phyloP scores from a whole-genome alignment of 2,797 vertebrate species.

The Poeciliopsis turneri region DNA sequence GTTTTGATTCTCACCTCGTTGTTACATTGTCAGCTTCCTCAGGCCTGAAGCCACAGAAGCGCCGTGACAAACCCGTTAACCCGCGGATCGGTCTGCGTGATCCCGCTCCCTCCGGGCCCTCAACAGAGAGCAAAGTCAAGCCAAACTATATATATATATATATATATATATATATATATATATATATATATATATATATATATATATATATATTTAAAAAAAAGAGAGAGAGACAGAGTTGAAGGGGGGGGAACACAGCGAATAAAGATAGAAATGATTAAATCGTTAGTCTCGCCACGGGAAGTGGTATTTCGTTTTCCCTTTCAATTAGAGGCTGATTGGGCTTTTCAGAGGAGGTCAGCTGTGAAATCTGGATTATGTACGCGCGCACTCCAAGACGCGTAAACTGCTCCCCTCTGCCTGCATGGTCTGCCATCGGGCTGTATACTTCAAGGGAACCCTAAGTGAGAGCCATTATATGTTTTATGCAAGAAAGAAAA shows the following conservation, averaged over 20 bases:
- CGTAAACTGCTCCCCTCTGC: slow-evolving; percentile 27
- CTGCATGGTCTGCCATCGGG: not conserved
- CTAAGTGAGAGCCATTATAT: slow-evolving; percentile 13
- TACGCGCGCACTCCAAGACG: slow-evolving; percentile 78
- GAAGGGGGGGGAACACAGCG: slow-evolving; percentile 69
- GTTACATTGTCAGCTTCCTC: slow-evolving; percentile 42
- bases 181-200: no score
- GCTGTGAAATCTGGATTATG: slow-evolving; percentile 99
- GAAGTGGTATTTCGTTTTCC: slow-evolving; percentile 95
- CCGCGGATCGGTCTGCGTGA: slow-evolving; percentile 89
- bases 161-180: no score
- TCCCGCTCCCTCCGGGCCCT: slow-evolving; percentile 85
- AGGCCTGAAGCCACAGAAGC: slow-evolving; percentile 68
- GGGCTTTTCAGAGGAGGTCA: slow-evolving; percentile 99
- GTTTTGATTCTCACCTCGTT: slow-evolving; percentile 28
- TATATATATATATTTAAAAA: not conserved
- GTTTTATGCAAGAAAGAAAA: not conserved
- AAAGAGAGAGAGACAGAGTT: slow-evolving; percentile 4
- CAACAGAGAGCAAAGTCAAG: slow-evolving; percentile 79
- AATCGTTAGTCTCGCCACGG: slow-evolving; percentile 96
- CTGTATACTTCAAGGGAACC: slow-evolving; percentile 11
- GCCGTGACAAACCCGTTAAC: slow-evolving; percentile 87
- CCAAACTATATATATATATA: slow-evolving; percentile 80
- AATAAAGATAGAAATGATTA: slow-evolving; percentile 95
- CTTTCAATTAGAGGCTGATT: slow-evolving; percentile 99